These are phyloP conservation scores for Dipodomys merriami DNA, from an alignment of 2,113 vertebrate genomes.

Conservation along the genomic window DNA sequence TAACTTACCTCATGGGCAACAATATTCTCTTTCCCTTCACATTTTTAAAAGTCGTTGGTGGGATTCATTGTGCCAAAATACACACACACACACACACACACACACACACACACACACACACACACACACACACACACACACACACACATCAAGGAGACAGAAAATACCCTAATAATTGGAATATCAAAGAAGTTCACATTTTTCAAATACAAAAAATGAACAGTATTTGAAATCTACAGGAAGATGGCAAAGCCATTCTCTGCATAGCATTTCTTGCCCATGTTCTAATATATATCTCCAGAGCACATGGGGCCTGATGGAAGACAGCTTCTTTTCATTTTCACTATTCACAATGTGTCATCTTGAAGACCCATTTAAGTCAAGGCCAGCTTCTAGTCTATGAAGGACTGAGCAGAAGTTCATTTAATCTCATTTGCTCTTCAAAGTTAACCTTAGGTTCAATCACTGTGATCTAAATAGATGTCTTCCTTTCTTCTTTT, in stretches of 20 bases:
- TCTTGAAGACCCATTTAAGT: neutral
- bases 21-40: no score
- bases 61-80: no score
- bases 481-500: neutral
- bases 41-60: no score
- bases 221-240: neutral
- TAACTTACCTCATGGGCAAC: no score
- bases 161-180: neutral
- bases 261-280: neutral
- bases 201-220: neutral
- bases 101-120: no score
- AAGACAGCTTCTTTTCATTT: neutral
- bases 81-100: no score
- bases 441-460: neutral
- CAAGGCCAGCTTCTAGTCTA: neutral
- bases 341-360: neutral
- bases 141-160: neutral
- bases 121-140: no score
- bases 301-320: neutral
- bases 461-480: neutral
- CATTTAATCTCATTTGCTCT: no score
- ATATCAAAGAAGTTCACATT: neutral
- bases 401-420: neutral
- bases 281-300: neutral
- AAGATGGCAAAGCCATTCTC: neutral